Evolutionary conservation across 2,113 vertebrate species (phyloP).

Genomic region (Microcebus lehilahytsara): DNA sequence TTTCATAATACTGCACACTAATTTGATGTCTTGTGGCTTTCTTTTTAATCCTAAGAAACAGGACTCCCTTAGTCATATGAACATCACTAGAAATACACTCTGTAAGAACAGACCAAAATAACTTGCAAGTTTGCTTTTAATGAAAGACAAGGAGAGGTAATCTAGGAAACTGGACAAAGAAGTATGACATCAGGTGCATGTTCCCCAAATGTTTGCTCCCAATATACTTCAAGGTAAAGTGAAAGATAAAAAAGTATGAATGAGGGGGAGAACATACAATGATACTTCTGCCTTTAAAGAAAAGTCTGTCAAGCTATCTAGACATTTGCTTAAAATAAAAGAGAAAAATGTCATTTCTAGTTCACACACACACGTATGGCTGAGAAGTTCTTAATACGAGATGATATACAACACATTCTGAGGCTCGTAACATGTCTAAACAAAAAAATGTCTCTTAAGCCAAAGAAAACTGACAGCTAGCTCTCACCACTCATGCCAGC

Average conservation of each 20-base stretch:
- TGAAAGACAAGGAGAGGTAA: background rate
- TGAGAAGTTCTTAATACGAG: background rate
- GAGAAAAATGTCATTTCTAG: background rate
- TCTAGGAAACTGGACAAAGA: constrained; percentile 7
- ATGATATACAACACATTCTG: background rate
- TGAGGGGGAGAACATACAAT: background rate
- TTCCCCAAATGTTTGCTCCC: background rate
- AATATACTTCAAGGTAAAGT: constrained; percentile 6
- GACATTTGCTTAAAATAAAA: constrained; percentile 32
- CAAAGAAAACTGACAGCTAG: background rate
- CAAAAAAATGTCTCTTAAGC: constrained; percentile 43
- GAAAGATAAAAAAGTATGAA: constrained; percentile 34
- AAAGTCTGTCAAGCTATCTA: background rate
- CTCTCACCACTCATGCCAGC: background rate
- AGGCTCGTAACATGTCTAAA: background rate
- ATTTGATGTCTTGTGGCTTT: background rate
- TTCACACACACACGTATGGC: background rate
- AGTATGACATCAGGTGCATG: background rate
- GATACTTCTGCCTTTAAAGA: background rate
- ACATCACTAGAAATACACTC: background rate
- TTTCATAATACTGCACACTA: background rate
- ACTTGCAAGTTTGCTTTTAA: background rate
- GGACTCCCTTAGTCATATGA: background rate
- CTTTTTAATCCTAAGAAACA: background rate
- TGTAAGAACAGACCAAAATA: background rate